Conservation (phyloP, 2,888 invertebrate genomes). For the Philopedon plagiatum region DNA sequence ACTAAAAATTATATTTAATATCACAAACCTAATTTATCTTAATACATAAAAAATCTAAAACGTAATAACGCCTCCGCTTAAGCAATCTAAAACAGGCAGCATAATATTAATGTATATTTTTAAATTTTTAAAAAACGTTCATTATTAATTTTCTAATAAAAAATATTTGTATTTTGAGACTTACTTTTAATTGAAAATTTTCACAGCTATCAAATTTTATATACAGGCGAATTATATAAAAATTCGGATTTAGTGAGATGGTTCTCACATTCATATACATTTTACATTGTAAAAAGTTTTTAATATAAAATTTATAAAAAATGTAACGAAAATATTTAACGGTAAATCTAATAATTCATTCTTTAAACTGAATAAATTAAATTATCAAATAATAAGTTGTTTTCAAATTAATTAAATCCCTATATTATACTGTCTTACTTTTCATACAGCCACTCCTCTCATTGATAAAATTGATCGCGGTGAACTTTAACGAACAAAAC, state of each 20-base stretch:
- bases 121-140: constrained; percentile 18
- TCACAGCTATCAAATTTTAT: constrained; percentile 64
- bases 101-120: not conserved
- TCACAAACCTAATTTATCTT: constrained; percentile 31
- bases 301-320: constrained; percentile 2
- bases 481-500: no score
- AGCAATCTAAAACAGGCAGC: constrained; percentile 37
- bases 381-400: no score
- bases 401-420: no score
- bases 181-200: constrained; percentile 59
- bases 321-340: not conserved
- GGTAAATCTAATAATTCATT: not conserved
- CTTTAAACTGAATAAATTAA: not conserved
- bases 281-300: constrained; percentile 4
- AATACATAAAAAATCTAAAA: not conserved
- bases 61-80: not conserved
- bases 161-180: constrained; percentile 49
- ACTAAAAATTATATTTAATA: constrained; percentile 22
- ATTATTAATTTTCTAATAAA: constrained; percentile 49
- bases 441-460: no score
- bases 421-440: no score
- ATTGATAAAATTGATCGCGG: no score
- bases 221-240: constrained; percentile 53
- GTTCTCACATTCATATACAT: constrained; percentile 13
- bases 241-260: constrained; percentile 46